Conservation (phyloP, 1,140 invertebrate genomes). For the Pygmarrhopalites habei region DNA sequence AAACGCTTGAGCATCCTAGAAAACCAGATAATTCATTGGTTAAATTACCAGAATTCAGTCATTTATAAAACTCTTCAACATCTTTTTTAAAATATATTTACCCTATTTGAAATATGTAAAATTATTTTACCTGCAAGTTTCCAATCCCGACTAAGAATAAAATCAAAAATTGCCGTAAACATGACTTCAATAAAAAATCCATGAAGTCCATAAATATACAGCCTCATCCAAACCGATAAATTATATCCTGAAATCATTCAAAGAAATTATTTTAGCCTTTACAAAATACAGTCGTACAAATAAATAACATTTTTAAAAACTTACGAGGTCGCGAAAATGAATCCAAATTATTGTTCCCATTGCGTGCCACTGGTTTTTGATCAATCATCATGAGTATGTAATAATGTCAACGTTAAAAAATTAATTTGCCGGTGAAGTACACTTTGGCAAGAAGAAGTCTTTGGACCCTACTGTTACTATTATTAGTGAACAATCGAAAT, state of each 20-base stretch:
- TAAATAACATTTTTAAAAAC: too few relatives aligned
- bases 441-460: too few relatives aligned
- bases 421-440: too few relatives aligned
- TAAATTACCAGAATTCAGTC: neutral
- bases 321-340: conserved; percentile 1
- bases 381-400: too few relatives aligned
- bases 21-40: neutral
- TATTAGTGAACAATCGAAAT: too few relatives aligned
- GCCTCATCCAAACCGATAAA: conserved; percentile 39
- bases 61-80: neutral
- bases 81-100: neutral
- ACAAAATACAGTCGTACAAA: too few relatives aligned
- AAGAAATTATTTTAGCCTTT: too few relatives aligned
- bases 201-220: conserved; percentile 52
- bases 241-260: too few relatives aligned
- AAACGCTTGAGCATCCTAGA: conserved; percentile 47
- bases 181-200: conserved; percentile 51
- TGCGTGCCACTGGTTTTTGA: neutral
- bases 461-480: too few relatives aligned
- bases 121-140: conserved; percentile 46
- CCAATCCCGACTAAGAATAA: conserved; percentile 48
- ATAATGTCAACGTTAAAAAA: too few relatives aligned
- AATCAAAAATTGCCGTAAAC: conserved; percentile 52
- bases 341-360: conserved; percentile 1
- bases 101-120: neutral